A percentile compares a stretch with the other conserved stretches of the same genome.
Evolutionary conservation across 2,113 vertebrate species (phyloP).

Genomic region (Clarias gariepinus): DNA sequence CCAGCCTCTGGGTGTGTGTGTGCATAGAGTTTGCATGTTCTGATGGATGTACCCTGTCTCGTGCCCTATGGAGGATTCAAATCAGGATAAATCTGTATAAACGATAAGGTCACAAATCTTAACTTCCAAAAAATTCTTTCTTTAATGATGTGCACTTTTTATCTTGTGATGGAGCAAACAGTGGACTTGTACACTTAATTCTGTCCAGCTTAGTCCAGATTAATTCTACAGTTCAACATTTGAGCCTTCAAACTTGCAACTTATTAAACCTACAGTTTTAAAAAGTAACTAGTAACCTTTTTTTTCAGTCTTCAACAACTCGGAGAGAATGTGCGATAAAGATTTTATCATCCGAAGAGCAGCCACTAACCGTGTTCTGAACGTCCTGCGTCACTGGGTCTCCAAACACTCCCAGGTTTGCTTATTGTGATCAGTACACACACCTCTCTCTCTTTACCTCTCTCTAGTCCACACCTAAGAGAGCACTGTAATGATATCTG

Average conservation of each 20-base stretch:
- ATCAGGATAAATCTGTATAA: too few species aligned
- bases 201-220: background rate
- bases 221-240: background rate
- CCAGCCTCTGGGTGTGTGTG: too few species aligned
- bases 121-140: background rate
- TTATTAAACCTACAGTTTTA: background rate
- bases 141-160: background rate
- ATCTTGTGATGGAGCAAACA: background rate
- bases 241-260: background rate
- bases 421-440: background rate
- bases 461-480: background rate
- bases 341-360: constrained; percentile 98
- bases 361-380: constrained; percentile 96
- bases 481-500: background rate
- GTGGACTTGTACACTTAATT: background rate
- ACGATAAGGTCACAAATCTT: background rate
- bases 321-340: constrained; percentile 93
- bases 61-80: too few species aligned
- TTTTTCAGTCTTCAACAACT: constrained; percentile 85
- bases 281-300: constrained; percentile 15
- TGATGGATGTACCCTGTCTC: too few species aligned
- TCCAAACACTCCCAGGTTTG: constrained; percentile 97
- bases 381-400: constrained; percentile 98
- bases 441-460: background rate
- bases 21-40: too few species aligned